These are phyloP conservation scores for Tetragnatha versicolor DNA, from an alignment of 1,140 invertebrate genomes.

Conservation along the genomic window DNA sequence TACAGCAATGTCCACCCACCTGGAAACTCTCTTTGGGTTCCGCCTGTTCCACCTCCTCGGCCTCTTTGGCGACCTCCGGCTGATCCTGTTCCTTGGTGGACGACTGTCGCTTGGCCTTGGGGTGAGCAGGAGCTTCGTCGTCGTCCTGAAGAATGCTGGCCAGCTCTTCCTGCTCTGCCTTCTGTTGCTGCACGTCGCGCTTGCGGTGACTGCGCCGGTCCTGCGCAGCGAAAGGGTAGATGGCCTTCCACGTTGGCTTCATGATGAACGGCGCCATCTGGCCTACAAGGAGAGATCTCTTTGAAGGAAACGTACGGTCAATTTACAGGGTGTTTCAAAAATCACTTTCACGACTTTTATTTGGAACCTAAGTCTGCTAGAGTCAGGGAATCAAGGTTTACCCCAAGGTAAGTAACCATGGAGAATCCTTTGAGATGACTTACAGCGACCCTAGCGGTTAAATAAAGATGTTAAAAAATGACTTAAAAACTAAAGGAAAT, in stretches of 20 bases:
- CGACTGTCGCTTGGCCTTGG: slow-evolving; percentile 36
- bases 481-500: too few species aligned
- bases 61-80: neutral
- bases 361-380: too few species aligned
- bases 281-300: too few species aligned
- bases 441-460: too few species aligned
- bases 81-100: neutral
- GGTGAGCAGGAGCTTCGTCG: slow-evolving; percentile 1
- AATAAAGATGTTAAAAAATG: too few species aligned
- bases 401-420: too few species aligned
- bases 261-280: slow-evolving; percentile 10
- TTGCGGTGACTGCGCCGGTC: slow-evolving; percentile 9
- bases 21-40: slow-evolving; percentile 12
- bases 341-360: too few species aligned
- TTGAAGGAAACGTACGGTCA: too few species aligned
- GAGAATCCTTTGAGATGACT: too few species aligned
- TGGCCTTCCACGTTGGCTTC: slow-evolving; percentile 37
- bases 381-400: too few species aligned
- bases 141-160: slow-evolving; percentile 41
- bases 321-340: too few species aligned
- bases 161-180: neutral
- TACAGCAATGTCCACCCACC: too few species aligned
- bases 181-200: neutral
- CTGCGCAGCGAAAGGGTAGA: slow-evolving; percentile 5
- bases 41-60: neutral